A percentile compares a stretch with the other conserved stretches of the same genome.
Conservation (phyloP, 2,888 invertebrate genomes). For the Cephus runcator region DNA sequence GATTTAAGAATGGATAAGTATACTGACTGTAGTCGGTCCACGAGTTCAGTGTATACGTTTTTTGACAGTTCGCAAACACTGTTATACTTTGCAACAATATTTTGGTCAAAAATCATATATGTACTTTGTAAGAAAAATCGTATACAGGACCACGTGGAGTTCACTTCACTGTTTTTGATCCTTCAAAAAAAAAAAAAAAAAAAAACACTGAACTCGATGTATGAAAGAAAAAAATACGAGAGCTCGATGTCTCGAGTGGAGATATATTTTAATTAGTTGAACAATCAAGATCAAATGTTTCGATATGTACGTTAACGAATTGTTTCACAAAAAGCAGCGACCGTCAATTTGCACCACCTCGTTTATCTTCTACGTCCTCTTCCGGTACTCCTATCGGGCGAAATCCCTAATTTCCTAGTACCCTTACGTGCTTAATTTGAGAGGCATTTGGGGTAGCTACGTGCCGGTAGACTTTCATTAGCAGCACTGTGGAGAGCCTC, state of each 20-base stretch:
- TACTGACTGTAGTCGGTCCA: not conserved
- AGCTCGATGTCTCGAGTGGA: not conserved
- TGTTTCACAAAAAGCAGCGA: not conserved
- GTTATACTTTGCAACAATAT: too few relatives aligned
- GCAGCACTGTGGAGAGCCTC: not conserved
- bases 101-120: too few relatives aligned
- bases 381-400: constrained; percentile 10
- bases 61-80: too few relatives aligned
- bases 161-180: too few relatives aligned
- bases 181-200: too few relatives aligned
- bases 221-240: not conserved
- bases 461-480: not conserved
- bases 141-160: too few relatives aligned
- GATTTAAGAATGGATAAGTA: not conserved
- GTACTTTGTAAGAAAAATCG: too few relatives aligned
- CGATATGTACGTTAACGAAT: not conserved
- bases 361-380: not conserved
- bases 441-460: constrained; percentile 15
- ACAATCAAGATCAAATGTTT: constrained; percentile 3
- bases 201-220: too few relatives aligned
- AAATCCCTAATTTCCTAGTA: not conserved
- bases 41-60: too few relatives aligned
- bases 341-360: not conserved
- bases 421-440: constrained; percentile 34
- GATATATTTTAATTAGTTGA: not conserved